These are phyloP conservation scores for Pristionchus exspectatus DNA, from an alignment of 2,888 invertebrate genomes.

Conservation along the genomic window DNA sequence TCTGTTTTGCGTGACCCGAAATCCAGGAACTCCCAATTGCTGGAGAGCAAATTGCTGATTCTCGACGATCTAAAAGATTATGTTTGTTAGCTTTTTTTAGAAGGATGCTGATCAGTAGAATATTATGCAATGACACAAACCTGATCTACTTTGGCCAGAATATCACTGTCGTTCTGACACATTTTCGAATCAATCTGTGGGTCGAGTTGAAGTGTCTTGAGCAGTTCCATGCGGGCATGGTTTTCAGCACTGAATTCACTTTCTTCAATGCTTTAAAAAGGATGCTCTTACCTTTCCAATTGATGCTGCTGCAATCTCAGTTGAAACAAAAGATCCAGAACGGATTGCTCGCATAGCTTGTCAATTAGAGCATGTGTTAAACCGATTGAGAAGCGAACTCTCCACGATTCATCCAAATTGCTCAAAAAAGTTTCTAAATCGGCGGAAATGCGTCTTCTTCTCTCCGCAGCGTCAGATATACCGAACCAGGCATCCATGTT, in stretches of 20 bases:
- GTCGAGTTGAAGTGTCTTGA: slow-evolving; percentile 55
- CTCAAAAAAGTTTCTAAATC: slow-evolving; percentile 54
- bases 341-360: slow-evolving; percentile 46
- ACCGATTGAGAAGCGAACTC: slow-evolving; percentile 57
- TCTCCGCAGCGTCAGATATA: not conserved
- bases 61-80: slow-evolving; percentile 52
- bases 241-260: slow-evolving; percentile 51
- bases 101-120: not conserved
- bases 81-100: not conserved
- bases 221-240: slow-evolving; percentile 51
- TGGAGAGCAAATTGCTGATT: slow-evolving; percentile 56
- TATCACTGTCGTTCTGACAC: slow-evolving; percentile 51
- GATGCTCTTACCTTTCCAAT: slow-evolving; percentile 53
- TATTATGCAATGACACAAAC: not conserved
- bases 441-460: slow-evolving; percentile 3
- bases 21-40: slow-evolving; percentile 55
- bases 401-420: slow-evolving; percentile 53
- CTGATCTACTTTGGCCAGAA: slow-evolving; percentile 38
- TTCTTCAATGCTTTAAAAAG: not conserved
- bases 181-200: slow-evolving; percentile 57
- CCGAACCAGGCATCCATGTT: slow-evolving; percentile 15
- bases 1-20: slow-evolving; percentile 58
- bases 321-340: slow-evolving; percentile 49
- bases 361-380: slow-evolving; percentile 57
- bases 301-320: slow-evolving; percentile 57